A percentile compares a stretch with the other conserved stretches of the same genome.
Conservation (phyloP, 2,113 vertebrate species). For the Oryzias celebensis region DNA sequence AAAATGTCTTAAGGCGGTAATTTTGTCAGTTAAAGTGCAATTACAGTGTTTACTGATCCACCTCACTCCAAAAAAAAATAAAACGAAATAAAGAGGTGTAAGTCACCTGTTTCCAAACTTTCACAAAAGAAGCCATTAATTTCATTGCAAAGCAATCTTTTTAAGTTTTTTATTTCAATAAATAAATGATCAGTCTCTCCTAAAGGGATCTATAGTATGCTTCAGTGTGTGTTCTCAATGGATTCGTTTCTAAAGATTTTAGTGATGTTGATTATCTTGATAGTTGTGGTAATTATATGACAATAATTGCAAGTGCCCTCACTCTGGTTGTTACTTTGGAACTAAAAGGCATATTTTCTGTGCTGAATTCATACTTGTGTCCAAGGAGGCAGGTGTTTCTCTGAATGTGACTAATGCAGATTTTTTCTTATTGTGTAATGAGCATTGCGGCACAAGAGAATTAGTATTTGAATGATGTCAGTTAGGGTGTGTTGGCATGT, state of each 20-base stretch:
- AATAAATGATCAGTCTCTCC: constrained; percentile 48
- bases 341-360: constrained; percentile 63
- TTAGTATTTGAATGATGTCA: constrained; percentile 26
- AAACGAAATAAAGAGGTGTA: constrained; percentile 28
- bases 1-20: constrained; percentile 45
- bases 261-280: constrained; percentile 70
- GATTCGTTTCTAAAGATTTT: constrained; percentile 68
- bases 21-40: constrained; percentile 72
- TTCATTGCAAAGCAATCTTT: constrained; percentile 45
- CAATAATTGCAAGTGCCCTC: constrained; percentile 78
- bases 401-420: constrained; percentile 71
- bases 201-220: constrained; percentile 68
- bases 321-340: constrained; percentile 70
- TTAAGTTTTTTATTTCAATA: constrained; percentile 41
- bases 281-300: constrained; percentile 76
- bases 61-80: constrained; percentile 44
- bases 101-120: constrained; percentile 33
- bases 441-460: constrained; percentile 17
- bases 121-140: constrained; percentile 59
- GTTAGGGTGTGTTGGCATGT: constrained; percentile 50
- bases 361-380: constrained; percentile 62
- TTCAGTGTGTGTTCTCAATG: constrained; percentile 70
- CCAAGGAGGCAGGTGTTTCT: constrained; percentile 56
- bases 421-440: constrained; percentile 39
- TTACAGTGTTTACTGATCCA: constrained; percentile 68